A percentile compares a stretch with the other conserved stretches of the same genome.
Conservation (phyloP, 2,888 invertebrate species). For the Lochmaea capreae region DNA sequence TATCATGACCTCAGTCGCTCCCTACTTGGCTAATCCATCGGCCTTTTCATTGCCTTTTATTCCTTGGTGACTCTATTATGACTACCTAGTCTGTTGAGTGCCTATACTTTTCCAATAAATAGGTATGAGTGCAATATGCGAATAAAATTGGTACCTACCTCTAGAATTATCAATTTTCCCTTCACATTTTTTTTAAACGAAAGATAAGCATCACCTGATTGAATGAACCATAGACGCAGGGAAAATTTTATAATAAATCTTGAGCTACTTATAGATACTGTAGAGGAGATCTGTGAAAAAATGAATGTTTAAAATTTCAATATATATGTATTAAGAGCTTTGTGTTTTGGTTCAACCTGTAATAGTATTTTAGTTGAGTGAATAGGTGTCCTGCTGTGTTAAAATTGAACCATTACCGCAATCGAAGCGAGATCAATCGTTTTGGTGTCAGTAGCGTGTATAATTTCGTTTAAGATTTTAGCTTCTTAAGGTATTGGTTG, state of each 20-base stretch:
- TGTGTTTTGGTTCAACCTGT: conserved; percentile 61
- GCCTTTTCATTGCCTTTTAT: too few relatives aligned
- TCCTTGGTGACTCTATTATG: too few relatives aligned
- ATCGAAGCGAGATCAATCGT: conserved; percentile 58
- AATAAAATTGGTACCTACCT: too few relatives aligned
- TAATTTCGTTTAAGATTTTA: neutral
- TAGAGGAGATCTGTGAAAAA: conserved; percentile 59
- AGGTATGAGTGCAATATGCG: too few relatives aligned
- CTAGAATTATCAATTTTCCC: neutral
- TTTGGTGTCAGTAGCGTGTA: conserved; percentile 23
- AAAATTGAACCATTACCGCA: conserved; percentile 67
- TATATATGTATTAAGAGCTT: conserved; percentile 65
- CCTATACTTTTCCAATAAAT: too few relatives aligned
- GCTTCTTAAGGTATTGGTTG: neutral
- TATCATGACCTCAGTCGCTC: too few relatives aligned
- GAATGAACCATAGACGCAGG: conserved; percentile 13
- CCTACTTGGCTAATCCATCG: too few relatives aligned
- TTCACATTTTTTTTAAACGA: neutral
- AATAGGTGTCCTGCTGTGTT: conserved; percentile 66
- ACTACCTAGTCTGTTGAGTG: too few relatives aligned
- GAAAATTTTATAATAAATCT: conserved; percentile 58
- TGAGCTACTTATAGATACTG: conserved; percentile 56
- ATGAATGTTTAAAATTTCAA: conserved; percentile 65
- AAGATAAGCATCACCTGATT: neutral
- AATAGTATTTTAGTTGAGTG: conserved; percentile 64